Evolutionary conservation across 2,888 invertebrate genomes (phyloP).

Genomic region (Lepidocyrtoides sp.): DNA sequence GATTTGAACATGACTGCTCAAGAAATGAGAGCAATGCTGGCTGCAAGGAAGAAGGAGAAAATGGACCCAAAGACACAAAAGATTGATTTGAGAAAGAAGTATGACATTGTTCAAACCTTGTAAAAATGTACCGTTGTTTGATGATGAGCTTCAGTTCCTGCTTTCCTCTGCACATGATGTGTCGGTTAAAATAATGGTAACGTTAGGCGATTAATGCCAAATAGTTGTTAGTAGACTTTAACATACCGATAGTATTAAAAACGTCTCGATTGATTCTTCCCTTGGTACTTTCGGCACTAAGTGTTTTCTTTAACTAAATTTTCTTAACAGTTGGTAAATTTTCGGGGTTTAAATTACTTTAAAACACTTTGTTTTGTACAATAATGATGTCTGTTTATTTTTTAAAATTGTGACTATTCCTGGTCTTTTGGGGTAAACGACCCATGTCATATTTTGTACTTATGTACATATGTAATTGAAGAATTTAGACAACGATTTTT

Average conservation of each 20-base stretch:
- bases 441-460: too few species aligned
- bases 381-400: too few species aligned
- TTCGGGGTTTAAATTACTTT: too few species aligned
- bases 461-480: too few species aligned
- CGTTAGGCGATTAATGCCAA: neutral
- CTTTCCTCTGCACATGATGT: neutral
- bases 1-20: conserved; percentile 97
- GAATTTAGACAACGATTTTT: too few species aligned
- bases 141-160: conserved; percentile 64
- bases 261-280: neutral
- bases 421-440: too few species aligned
- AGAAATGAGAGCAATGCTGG: conserved; percentile 94
- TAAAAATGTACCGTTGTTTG: conserved; percentile 87
- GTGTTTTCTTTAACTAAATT: too few species aligned
- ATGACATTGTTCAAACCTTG: conserved; percentile 97
- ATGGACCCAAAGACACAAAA: conserved; percentile 95
- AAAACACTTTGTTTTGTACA: too few species aligned
- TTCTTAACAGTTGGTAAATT: too few species aligned
- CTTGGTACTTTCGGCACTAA: neutral
- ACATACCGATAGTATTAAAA: neutral
- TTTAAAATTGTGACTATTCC: too few species aligned
- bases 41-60: conserved; percentile 93
- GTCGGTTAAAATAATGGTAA: neutral
- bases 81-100: conserved; percentile 96
- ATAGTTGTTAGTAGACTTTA: neutral